Base-by-base conservation (phyloP, 1,140 invertebrate genomes). In the Nasonia longicornis region DNA sequence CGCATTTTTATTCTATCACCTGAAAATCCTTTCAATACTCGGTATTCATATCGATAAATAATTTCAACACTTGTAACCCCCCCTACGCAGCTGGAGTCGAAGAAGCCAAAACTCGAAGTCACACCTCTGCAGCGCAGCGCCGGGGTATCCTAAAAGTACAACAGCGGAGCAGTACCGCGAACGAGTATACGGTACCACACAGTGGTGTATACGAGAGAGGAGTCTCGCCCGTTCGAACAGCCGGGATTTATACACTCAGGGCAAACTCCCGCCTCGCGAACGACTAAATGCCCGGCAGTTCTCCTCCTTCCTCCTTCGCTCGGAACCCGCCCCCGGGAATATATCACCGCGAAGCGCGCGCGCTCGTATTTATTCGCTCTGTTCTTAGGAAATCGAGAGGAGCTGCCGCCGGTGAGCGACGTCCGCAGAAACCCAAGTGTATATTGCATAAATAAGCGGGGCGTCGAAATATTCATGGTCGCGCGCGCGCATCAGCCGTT, bases 401-500 rank as follows among this genome's bases (percentile, higher is more conserved):
- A 3, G 31, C 31, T 35, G 31, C 31, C n/a, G 52, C 16, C 7
- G 52, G 52, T 58, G 52, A 58, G 52, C 52, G 52, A 58, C 52
- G 52, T 58, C 52, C 52, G 45, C 77, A 26, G 52, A 63, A 79
- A 48, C 38, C 10, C 10, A 11, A 6, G 16, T 58, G 16, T 58
- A n/a, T 58, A 42, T 79, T 79, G 71, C 75, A 82, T 77, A 73
- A 73, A 77, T 73, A 73, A 73, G 20, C 75, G 26, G 22, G 38
- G 38, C 72, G 70, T 26, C 71, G 71, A 80, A 80, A 80, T 80
- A 80, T 80, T 80, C 79, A 80, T 74, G 79, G 70, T 16, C 85
- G 88, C 86, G 85, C 31, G 26, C 26, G 77, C 83, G 85, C 26
- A 26, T 35, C 31, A 35, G 83, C 78, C 84, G 84, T 84, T 84